phyloP scores from a whole-genome alignment of 2,113 vertebrate species.

The Apodemus speciosus region DNA sequence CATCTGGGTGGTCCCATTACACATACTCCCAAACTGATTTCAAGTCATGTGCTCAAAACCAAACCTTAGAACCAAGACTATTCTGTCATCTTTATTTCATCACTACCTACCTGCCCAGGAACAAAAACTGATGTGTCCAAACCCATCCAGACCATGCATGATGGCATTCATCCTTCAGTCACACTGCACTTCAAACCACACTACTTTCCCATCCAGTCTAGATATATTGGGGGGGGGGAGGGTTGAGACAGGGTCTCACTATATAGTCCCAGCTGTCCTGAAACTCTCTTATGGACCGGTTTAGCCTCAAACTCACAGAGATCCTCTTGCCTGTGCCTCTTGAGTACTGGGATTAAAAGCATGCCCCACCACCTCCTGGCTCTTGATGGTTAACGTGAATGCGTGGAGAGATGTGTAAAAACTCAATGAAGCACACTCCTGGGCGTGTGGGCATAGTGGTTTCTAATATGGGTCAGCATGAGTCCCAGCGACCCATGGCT shows the following conservation, averaged over 20 bases:
- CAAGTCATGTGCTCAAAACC: background rate
- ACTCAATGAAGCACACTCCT: background rate
- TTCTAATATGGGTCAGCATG: background rate
- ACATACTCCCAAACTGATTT: background rate
- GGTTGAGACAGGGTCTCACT: background rate
- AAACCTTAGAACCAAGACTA: background rate
- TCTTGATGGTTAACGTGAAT: background rate
- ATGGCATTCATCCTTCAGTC: background rate
- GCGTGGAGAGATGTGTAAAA: background rate
- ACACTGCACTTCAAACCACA: background rate
- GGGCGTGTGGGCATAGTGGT: background rate
- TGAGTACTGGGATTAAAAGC: background rate
- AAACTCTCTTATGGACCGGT: background rate
- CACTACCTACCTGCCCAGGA: background rate
- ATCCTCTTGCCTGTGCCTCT: background rate
- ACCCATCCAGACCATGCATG: background rate
- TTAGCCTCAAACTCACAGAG: background rate
- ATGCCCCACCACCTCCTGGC: background rate
- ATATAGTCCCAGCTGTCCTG: background rate
- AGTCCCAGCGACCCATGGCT: background rate
- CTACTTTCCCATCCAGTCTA: background rate
- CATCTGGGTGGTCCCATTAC: background rate
- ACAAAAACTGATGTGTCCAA: background rate
- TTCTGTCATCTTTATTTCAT: background rate
- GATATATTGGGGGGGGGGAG: background rate